These are phyloP conservation scores for Mormyrus iriodes DNA, from an alignment of 2,113 vertebrate genomes.

Conservation along the genomic window DNA sequence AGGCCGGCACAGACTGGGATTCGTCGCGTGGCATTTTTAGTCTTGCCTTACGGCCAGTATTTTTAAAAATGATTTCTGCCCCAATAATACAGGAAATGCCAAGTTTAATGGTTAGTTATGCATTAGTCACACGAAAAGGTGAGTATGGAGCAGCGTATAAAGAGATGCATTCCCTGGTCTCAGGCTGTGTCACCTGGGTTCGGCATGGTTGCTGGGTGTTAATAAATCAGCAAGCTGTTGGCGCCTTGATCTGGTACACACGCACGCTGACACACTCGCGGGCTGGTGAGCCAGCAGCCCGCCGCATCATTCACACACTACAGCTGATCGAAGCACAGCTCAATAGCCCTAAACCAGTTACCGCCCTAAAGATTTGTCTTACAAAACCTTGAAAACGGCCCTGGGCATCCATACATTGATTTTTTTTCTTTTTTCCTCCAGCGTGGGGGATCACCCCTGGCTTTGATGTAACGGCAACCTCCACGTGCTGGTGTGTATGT, in stretches of 20 bases:
- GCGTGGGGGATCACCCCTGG: constrained; percentile 85
- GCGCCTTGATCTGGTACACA: neutral
- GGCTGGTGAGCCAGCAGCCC: constrained; percentile 77
- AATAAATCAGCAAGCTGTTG: neutral
- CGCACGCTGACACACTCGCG: neutral
- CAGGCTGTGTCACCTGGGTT: neutral
- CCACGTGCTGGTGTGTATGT: constrained; percentile 7
- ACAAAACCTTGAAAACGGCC: constrained; percentile 95
- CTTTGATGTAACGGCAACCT: constrained; percentile 87
- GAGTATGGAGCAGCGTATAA: neutral
- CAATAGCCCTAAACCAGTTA: constrained; percentile 97
- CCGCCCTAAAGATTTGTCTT: constrained; percentile 99
- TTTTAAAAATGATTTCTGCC: neutral
- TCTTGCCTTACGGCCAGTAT: neutral
- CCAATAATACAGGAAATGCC: neutral
- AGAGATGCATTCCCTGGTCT: neutral
- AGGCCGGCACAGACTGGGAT: constrained; percentile 42
- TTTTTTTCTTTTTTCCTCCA: constrained; percentile 61
- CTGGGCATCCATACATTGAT: constrained; percentile 94
- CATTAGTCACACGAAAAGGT: neutral
- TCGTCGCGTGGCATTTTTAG: neutral
- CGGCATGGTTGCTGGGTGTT: neutral
- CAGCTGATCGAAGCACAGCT: constrained; percentile 91
- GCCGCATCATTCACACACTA: constrained; percentile 77
- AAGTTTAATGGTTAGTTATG: neutral